Percentiles rank a stretch among this genome's conserved stretches.
Conservation (phyloP, 1,140 invertebrate genomes). For the Idris sp. region DNA sequence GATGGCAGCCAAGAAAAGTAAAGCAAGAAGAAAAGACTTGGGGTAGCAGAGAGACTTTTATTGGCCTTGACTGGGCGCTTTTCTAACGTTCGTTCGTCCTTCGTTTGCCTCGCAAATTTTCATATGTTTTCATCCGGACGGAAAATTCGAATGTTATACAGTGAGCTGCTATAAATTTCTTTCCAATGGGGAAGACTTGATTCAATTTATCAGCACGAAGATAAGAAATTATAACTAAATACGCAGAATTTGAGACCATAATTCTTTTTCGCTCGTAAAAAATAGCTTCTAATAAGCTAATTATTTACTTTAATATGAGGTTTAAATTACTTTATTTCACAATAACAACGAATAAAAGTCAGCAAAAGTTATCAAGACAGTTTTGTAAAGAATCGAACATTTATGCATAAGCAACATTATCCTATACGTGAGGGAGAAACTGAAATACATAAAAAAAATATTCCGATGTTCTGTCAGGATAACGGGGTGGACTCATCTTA, state of each 20-base stretch:
- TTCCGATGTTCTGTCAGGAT: slow-evolving; percentile 72
- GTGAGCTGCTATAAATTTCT: slow-evolving; percentile 60
- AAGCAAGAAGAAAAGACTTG: slow-evolving; percentile 62
- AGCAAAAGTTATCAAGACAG: slow-evolving; percentile 43
- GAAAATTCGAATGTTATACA: slow-evolving; percentile 77
- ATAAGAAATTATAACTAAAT: slow-evolving; percentile 32
- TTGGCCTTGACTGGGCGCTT: slow-evolving; percentile 76
- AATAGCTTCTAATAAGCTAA: no score
- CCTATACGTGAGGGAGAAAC: slow-evolving; percentile 47
- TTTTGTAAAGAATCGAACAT: slow-evolving; percentile 68
- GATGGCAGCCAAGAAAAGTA: slow-evolving; percentile 64
- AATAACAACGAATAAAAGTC: no score
- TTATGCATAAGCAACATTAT: slow-evolving; percentile 67
- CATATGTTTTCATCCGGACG: slow-evolving; percentile 78
- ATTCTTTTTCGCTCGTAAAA: no score
- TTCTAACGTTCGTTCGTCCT: slow-evolving; percentile 70
- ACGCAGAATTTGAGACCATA: no score
- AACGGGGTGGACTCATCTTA: slow-evolving; percentile 75
- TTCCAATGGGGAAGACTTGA: slow-evolving; percentile 43
- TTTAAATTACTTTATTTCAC: no score
- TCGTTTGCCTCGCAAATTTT: slow-evolving; percentile 78
- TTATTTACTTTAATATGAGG: no score
- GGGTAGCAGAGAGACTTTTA: slow-evolving; percentile 74
- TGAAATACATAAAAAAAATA: slow-evolving; percentile 78
- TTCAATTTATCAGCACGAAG: slow-evolving; percentile 53